Base-by-base conservation (phyloP, 2,888 invertebrate genomes). In the Yponomeuta sedellus region DNA sequence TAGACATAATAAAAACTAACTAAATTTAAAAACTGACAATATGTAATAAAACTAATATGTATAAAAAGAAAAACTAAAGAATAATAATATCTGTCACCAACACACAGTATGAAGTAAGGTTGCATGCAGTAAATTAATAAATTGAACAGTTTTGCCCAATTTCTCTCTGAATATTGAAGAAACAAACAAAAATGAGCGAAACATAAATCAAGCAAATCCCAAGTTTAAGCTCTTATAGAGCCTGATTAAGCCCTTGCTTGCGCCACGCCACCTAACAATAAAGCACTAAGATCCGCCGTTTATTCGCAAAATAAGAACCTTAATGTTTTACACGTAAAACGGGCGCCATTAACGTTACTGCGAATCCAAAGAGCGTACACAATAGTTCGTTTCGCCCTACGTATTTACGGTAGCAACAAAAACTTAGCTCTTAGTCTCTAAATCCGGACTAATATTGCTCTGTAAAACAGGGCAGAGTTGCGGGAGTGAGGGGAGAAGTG, bases 401-500 rank as follows among this genome's bases (percentile, higher is more conserved):
- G 19, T 19, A 22, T 19, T 20, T 64, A 39, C 20, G 19, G 19
- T 0, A 22, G 22, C 61, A 64, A 64, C 63, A 64, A 64, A 64
- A 64, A 64, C 63, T 64, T 40, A 20, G 44, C 52, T 40, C 63
- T 64, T 52, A 64, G 63, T 64, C 63, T 16, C 63, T 22, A 64
- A 64, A 64, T 64, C 63, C 63, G 63, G 40, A 64, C 63, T 64
- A 44, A 44, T 64, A 40, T 52, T 44, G 20, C 10, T 10, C 63
- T 64, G 63, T 64, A 20, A 28, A 61, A 61, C 19, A 61, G 61
- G 25, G 16, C 20, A 2, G 34, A 28, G n/a, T 34, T 61, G 11
- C n/a, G n/a, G 61, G 16, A 25, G 22, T 61, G 22, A 61, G 25
- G 61, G 44, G 61, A 10, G 61, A 5, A 61, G 22, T 61, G 22